phyloP scores from a whole-genome alignment of 2,888 invertebrate species.

The Anaspis maculata region DNA sequence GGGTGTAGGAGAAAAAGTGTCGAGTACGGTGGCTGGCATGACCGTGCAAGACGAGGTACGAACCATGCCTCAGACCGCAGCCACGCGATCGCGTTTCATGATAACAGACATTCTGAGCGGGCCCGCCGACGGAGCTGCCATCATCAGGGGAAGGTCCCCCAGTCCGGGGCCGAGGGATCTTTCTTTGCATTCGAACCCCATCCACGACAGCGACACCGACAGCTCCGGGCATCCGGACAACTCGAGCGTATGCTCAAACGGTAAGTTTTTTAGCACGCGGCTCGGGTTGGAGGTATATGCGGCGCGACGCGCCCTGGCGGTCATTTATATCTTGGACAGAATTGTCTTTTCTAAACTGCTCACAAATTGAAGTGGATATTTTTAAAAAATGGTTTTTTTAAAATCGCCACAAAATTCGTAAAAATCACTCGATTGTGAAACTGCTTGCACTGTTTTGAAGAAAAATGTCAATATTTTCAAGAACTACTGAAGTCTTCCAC shows the following conservation, averaged over 20 bases:
- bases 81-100: conserved; percentile 73
- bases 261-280: too few relatives aligned
- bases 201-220: conserved; percentile 47
- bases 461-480: too few relatives aligned
- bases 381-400: too few relatives aligned
- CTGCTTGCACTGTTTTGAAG: too few relatives aligned
- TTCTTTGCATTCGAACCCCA: conserved; percentile 43
- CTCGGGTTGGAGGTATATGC: too few relatives aligned
- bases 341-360: too few relatives aligned
- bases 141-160: conserved; percentile 43
- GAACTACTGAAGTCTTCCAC: too few relatives aligned
- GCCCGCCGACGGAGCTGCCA: conserved; percentile 47
- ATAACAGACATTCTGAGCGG: conserved; percentile 78
- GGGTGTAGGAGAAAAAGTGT: conserved; percentile 37
- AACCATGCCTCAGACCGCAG: conserved; percentile 40
- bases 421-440: too few relatives aligned
- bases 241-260: conserved; percentile 48
- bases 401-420: too few relatives aligned
- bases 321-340: too few relatives aligned
- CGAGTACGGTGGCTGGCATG: conserved; percentile 42
- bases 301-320: too few relatives aligned
- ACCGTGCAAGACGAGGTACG: conserved; percentile 43
- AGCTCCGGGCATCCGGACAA: conserved; percentile 48
- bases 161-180: conserved; percentile 50
- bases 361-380: too few relatives aligned